Evolutionary conservation across 2,113 vertebrate species (phyloP).

Genomic region (Ursus arctos): DNA sequence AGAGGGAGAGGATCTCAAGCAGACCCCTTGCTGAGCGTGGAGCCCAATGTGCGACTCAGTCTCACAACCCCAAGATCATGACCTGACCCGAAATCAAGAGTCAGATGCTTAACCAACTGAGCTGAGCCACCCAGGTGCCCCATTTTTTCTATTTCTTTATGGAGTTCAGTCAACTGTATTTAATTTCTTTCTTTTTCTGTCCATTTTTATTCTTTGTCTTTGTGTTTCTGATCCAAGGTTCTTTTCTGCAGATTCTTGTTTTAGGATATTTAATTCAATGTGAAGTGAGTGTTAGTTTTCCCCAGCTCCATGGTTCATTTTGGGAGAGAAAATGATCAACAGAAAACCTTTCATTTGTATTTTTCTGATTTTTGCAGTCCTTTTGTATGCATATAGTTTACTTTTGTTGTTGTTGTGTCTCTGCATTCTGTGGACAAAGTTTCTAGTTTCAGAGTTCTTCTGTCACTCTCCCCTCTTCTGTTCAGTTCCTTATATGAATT

Average conservation of each 20-base stretch:
- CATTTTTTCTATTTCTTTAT: not conserved
- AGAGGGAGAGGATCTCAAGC: not conserved
- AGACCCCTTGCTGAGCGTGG: not conserved
- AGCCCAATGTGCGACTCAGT: not conserved
- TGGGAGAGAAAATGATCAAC: not conserved
- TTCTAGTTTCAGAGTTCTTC: not conserved
- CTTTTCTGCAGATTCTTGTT: not conserved
- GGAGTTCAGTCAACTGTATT: not conserved
- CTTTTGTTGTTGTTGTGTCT: not conserved
- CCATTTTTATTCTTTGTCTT: not conserved
- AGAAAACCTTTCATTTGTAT: not conserved
- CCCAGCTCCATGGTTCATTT: not conserved
- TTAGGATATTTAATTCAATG: constrained; percentile 7
- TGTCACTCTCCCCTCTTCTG: not conserved
- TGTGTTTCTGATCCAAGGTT: not conserved
- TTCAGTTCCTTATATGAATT: not conserved
- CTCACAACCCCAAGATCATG: not conserved
- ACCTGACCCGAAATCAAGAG: not conserved
- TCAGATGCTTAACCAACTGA: not conserved
- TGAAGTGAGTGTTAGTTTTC: not conserved
- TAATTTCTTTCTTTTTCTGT: not conserved
- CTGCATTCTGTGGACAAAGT: not conserved
- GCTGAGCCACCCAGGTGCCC: not conserved
- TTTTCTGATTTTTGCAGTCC: not conserved
- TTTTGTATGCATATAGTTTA: not conserved